These are phyloP conservation scores for Boleophthalmus pectinirostris DNA, from an alignment of 2,113 vertebrate species.

Conservation along the genomic window DNA sequence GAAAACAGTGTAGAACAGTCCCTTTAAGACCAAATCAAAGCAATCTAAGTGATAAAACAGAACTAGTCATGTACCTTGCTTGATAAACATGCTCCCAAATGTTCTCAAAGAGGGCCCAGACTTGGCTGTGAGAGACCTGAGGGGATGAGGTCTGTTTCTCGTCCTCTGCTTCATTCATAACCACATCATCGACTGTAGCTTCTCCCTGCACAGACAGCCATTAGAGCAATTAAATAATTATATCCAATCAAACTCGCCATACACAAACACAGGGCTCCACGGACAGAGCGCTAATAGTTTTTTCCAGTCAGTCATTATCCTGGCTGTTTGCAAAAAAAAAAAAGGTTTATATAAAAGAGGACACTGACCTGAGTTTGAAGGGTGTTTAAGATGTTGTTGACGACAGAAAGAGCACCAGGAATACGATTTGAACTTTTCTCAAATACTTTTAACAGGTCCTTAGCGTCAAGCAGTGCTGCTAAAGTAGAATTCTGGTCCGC, in stretches of 20 bases:
- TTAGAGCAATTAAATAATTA: not conserved
- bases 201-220: conserved; percentile 9
- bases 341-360: not conserved
- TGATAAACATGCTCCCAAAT: conserved; percentile 84
- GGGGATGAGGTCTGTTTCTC: conserved; percentile 38
- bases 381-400: conserved; percentile 69
- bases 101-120: conserved; percentile 88
- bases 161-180: conserved; percentile 65
- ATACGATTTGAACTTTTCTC: conserved; percentile 75
- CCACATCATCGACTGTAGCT: conserved; percentile 61
- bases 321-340: not conserved
- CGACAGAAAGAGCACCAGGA: conserved; percentile 65
- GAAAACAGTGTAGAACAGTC: too few species aligned
- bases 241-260: not conserved
- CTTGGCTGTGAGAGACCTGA: conserved; percentile 77
- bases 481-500: conserved; percentile 50
- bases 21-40: too few species aligned
- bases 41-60: too few species aligned
- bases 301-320: conserved; percentile 13
- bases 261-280: not conserved
- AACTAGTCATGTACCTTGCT: conserved; percentile 76
- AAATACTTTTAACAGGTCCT: conserved; percentile 79
- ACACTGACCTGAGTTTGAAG: conserved; percentile 72
- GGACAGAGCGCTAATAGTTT: not conserved
- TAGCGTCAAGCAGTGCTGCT: conserved; percentile 74